These are phyloP conservation scores for Actinopyga echinites DNA, from an alignment of 53 echinoderm and acorn worm species.

Conservation along the genomic window DNA sequence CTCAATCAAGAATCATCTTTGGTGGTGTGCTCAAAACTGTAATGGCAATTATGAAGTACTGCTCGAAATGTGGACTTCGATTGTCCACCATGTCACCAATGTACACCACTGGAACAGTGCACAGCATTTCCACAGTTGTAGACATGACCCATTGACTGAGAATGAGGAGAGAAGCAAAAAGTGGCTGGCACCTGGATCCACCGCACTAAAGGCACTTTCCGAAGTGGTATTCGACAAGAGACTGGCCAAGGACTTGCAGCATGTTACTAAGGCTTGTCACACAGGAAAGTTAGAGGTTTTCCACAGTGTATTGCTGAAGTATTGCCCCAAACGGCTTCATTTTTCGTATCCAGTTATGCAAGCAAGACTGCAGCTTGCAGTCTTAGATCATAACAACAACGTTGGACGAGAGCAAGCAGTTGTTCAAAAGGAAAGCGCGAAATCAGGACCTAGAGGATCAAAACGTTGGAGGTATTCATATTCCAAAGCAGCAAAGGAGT, in stretches of 20 bases:
- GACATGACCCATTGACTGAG: constrained; percentile 7
- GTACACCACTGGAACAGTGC: constrained; percentile 35
- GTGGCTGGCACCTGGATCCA: constrained; percentile 40
- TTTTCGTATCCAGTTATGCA: constrained; percentile 46
- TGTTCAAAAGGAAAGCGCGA: too few relatives aligned
- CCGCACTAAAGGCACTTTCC: constrained; percentile 23
- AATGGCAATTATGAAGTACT: constrained; percentile 13
- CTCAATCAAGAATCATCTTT: constrained; percentile 41
- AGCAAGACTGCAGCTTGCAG: constrained; percentile 36
- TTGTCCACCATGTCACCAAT: constrained; percentile 46
- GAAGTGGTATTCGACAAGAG: constrained; percentile 40
- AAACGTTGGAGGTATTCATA: neutral
- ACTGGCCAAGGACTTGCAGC: constrained; percentile 37
- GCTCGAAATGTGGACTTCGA: constrained; percentile 54
- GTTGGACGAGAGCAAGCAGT: constrained; percentile 14
- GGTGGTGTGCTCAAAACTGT: constrained; percentile 48
- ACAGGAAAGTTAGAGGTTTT: constrained; percentile 61
- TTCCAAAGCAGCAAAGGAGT: too few relatives aligned
- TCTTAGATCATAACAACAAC: constrained; percentile 55
- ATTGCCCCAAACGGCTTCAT: constrained; percentile 48
- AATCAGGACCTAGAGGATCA: neutral
- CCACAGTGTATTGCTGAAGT: constrained; percentile 47
- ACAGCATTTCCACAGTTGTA: constrained; percentile 29
- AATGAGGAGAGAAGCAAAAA: constrained; percentile 9
- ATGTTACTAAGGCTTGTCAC: constrained; percentile 58